Percentiles rank a stretch among this genome's conserved stretches.
phyloP scores from a whole-genome alignment of 2,888 invertebrate genomes.

The Trissolcus brochymenae region DNA sequence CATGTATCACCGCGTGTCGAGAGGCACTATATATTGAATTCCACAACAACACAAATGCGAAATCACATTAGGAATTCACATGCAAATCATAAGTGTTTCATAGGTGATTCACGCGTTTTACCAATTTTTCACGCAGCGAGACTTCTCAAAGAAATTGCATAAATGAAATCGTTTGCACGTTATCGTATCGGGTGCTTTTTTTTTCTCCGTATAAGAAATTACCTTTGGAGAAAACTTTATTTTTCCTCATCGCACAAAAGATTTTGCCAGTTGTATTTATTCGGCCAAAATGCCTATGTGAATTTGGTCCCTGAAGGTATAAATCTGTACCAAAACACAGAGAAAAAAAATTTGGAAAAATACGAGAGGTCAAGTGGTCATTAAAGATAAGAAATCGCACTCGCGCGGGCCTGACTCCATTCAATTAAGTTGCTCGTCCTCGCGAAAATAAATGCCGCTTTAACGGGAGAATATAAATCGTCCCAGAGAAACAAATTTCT shows the following conservation, averaged over 20 bases:
- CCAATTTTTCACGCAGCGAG: slow-evolving; percentile 10
- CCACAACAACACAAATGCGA: slow-evolving; percentile 15
- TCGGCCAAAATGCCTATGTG: not conserved
- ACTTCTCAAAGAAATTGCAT: slow-evolving; percentile 10
- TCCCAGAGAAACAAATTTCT: slow-evolving; percentile 39
- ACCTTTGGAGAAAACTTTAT: not conserved
- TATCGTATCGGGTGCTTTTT: too few relatives aligned
- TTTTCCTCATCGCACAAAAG: too few relatives aligned
- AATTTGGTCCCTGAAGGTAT: not conserved
- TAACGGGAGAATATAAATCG: slow-evolving; percentile 38
- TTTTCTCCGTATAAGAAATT: too few relatives aligned
- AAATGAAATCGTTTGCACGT: not conserved
- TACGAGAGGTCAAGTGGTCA: slow-evolving; percentile 27
- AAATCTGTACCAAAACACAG: too few relatives aligned
- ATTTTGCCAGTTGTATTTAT: too few relatives aligned
- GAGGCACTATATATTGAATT: slow-evolving; percentile 24
- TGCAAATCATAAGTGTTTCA: slow-evolving; percentile 35
- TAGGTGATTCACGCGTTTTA: slow-evolving; percentile 26
- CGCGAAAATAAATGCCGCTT: slow-evolving; percentile 33
- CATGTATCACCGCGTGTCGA: not conserved
- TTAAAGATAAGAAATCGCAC: slow-evolving; percentile 30
- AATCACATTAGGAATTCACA: slow-evolving; percentile 28
- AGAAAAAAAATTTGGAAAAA: slow-evolving; percentile 6
- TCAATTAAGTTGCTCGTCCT: slow-evolving; percentile 39
- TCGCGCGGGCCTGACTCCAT: slow-evolving; percentile 30